phyloP scores from a whole-genome alignment of 2,113 vertebrate species.

The Nanger granti region DNA sequence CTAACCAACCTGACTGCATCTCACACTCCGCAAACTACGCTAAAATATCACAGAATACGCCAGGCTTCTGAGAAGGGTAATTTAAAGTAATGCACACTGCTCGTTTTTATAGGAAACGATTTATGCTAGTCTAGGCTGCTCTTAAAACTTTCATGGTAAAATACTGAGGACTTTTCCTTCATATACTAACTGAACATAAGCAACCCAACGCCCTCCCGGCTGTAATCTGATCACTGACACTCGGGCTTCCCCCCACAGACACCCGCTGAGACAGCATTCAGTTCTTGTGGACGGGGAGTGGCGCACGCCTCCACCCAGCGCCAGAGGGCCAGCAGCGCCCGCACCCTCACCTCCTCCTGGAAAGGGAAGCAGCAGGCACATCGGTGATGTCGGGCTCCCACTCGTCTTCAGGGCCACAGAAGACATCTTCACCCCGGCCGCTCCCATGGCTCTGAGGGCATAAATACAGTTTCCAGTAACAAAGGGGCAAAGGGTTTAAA shows the following conservation, averaged over 20 bases:
- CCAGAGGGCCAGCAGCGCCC: not conserved
- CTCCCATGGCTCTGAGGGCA: constrained; percentile 79
- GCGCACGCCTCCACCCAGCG: not conserved
- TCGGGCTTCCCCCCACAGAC: not conserved
- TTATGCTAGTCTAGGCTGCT: not conserved
- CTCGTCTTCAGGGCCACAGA: constrained; percentile 93
- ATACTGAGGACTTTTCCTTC: not conserved
- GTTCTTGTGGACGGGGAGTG: not conserved
- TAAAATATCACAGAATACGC: not conserved
- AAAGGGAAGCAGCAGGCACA: constrained; percentile 81
- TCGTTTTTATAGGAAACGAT: not conserved
- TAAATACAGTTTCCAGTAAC: not conserved
- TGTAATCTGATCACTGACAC: not conserved
- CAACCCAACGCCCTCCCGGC: not conserved
- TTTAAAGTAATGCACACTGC: constrained; percentile 7
- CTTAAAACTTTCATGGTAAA: not conserved
- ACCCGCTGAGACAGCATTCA: not conserved
- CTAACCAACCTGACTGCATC: not conserved
- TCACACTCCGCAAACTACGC: not conserved
- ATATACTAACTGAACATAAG: not conserved
- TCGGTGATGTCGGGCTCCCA: constrained; percentile 94
- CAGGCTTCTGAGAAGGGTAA: not conserved
- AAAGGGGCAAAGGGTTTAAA: not conserved
- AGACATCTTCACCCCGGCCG: constrained; percentile 86
- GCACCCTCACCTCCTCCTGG: constrained; percentile 87